Evolutionary conservation across 2,888 invertebrate genomes (phyloP), one percentile per base, ranked within the genome.

Genomic region (Hypolimnas misippus): DNA sequence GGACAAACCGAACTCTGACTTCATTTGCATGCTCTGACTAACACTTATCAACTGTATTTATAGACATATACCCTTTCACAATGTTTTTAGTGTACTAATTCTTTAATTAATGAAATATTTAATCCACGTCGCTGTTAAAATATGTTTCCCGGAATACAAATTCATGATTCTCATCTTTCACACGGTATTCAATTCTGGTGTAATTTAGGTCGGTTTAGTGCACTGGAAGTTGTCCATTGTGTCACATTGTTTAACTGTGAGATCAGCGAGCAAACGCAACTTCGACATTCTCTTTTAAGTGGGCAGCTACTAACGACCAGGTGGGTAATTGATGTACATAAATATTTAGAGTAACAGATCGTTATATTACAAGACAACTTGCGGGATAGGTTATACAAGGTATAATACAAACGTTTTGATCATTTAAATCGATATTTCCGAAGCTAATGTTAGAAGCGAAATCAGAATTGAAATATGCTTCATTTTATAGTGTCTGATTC

Each of bases 91-190:
- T 44, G 0, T 5, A 46, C 21, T 46, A 44, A 44, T 44, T 21
- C 16, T 3, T 10, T 44, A 44, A 10, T 19, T 19, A 19, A 3
- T 8, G 8, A 0, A 42, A 21, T 21, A 42, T 49, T 35, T 44
- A 52, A 57, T 46, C 51, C 50, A 42, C 59, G 44, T 52, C 19
- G 42, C 57, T 33, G 51, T 59, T 62, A 52, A 63, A 50, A 44
- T 29, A 55, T 59, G 74, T 77, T 82, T 87, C 83, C 86, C 77
- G 86, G 81, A 83, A 85, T 76, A 73, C 70, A 70, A 73, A 76
- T 78, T 79, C 78, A 78, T 76, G 73, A 74, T 82, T 82, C 84
- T 86, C 85, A 82, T 81, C 76, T 82, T 83, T 79, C 82, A 81
- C 76, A 70, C 70, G 65, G 70, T 70, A 69, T 74, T 73, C 70